Base-by-base conservation (phyloP, 2,888 invertebrate genomes). In the Diaprepes abbreviatus region DNA sequence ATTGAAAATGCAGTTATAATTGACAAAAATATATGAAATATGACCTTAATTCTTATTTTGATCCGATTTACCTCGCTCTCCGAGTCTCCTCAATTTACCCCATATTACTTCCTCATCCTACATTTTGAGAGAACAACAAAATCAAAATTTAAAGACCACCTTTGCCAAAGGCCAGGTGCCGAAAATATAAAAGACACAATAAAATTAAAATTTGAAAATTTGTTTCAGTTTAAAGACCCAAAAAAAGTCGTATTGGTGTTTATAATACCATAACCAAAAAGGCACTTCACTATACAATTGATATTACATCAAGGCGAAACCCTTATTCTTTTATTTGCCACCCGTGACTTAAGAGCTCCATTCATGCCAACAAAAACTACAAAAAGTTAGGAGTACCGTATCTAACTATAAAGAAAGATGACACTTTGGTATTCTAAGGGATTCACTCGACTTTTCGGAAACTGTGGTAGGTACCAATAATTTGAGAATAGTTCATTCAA, bases 131-230 rank as follows among this genome's bases (percentile, higher is more conserved):
- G 24, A 24, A 24, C 24, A 3, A 24, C 24, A 17, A 45, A 68
- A 68, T 63, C 50, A 14, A 33, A 60, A 33, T 66, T 66, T 57
- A 66, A 63, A 33, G 64, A 66, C 33, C 63, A 63, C 64, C 58
- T 63, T 66, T 59, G 28, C 36, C 43, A 45, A 52, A 50, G 9
- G 59, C 67, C 71, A 71, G 71, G 63, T 71, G 71, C 21, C 54
- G 16, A 35, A 24, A 57, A 36, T 55, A 77, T 77, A 79, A 78
- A 75, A 72, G 69, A 19, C 57, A 77, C 75, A 81, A 80, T 79
- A 79, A 80, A 80, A 81, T 77, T 76, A 76, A 78, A 80, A 79
- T 80, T 80, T 75, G 74, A 71, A 81, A 81, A 82, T 82, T 82
- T 80, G 82, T 79, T 81, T 76, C 80, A 80, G 78, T 77, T 75